phyloP scores from a whole-genome alignment of 2,888 invertebrate species.

The Morinoia aosen region DNA sequence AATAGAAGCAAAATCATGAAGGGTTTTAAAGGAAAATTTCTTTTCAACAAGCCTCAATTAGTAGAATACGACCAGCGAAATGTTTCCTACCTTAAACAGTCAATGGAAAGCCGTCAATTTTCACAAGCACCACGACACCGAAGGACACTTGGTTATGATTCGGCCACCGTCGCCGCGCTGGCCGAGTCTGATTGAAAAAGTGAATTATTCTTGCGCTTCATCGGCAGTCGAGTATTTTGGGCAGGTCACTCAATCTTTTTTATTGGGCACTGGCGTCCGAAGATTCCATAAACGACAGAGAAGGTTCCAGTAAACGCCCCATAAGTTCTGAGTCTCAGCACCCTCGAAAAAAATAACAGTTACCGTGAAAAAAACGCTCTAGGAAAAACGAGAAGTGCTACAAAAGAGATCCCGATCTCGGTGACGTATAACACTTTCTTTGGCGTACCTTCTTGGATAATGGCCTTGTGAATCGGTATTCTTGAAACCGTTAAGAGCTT shows the following conservation, averaged over 20 bases:
- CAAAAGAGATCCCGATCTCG: not conserved
- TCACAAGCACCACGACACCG: not conserved
- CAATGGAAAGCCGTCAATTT: not conserved
- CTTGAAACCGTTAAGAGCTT: not conserved
- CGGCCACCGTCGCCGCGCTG: not conserved
- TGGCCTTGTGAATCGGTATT: not conserved
- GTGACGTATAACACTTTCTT: not conserved
- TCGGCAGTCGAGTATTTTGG: constrained; percentile 21
- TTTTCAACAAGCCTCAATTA: no score
- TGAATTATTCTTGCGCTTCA: not conserved
- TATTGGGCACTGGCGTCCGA: constrained; percentile 32
- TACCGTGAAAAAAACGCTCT: not conserved
- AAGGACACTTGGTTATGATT: constrained; percentile 1
- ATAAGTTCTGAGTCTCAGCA: constrained; percentile 5
- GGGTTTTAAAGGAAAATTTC: no score
- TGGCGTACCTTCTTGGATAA: not conserved
- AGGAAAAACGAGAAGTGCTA: not conserved
- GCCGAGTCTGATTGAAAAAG: constrained; percentile 25
- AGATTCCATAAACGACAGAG: constrained; percentile 52
- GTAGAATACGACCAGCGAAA: not conserved
- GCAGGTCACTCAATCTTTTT: constrained; percentile 47
- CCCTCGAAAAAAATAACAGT: constrained; percentile 9
- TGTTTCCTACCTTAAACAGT: not conserved
- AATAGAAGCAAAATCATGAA: no score
- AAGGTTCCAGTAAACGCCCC: constrained; percentile 50